Base-by-base conservation (phyloP, 2,888 invertebrate species). In the Limenitis camilla region DNA sequence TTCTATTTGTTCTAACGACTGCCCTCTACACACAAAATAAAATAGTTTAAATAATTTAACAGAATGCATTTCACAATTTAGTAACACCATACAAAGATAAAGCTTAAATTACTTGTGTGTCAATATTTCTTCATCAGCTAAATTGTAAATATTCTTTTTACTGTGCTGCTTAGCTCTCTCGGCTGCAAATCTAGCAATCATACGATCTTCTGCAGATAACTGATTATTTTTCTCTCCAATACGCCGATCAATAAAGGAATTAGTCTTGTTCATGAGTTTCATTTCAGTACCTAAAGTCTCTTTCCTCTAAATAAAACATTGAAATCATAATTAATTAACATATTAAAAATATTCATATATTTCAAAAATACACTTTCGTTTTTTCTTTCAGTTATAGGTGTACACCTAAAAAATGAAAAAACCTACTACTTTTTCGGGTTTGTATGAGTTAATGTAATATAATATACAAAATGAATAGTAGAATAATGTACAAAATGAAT, bases 261-360 rank as follows among this genome's bases (percentile, higher is more conserved):
- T 99, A 0, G 92, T 90, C 72, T 98, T 98, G 65, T 95, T 89
- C 73, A 93, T 91, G 0, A 92, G 75, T 64, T 93, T 92, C 79
- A 94, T 96, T 76, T 98, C 98, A 35, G 92, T 91, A 0, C 97
- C 91, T 0, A 99, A 76, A 0, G 98, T 98, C 58, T 93, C 91
- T 73, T 96, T 95, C 49, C 98, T 90, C 91, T 93, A 74, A 35
- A 58, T 55, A 39, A 44, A 55, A 42, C 6, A 27, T 33, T 41
- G 29, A 5, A 19, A 5, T 31, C n/a, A n/a, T 42, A 31, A 10
- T n/a, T 5, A 31, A 29, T 41, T 5, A 8, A 8, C 8, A 9
- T 31, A 41, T 11, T n/a, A n/a, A n/a, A n/a, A n/a, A n/a, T n/a
- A n/a, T n/a, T n/a, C n/a, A n/a, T n/a, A n/a, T n/a, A n/a, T n/a